Percentiles rank a stretch among this genome's conserved stretches.
phyloP scores from a whole-genome alignment of 2,888 invertebrate species.

The Tridacna crocea region DNA sequence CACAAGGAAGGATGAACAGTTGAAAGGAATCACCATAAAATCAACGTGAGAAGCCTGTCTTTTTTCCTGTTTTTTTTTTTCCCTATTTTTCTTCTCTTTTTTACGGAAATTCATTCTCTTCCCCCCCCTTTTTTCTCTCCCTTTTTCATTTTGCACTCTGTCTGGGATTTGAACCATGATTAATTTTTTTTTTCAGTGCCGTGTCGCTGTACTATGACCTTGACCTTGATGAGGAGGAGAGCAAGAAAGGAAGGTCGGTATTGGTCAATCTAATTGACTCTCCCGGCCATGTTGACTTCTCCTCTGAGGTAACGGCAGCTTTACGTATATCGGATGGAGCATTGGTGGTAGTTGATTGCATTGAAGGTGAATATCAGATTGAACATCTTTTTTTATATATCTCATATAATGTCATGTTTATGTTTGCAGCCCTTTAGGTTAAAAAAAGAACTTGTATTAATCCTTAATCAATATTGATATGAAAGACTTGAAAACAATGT shows the following conservation, averaged over 20 bases:
- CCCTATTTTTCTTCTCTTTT: background rate
- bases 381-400: too few species aligned
- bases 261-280: conserved; percentile 99
- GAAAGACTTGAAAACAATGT: too few species aligned
- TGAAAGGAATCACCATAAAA: conserved; percentile 99
- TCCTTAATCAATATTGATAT: too few species aligned
- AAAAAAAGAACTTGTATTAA: too few species aligned
- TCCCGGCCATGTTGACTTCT: conserved; percentile 99
- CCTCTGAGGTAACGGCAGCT: conserved; percentile 99
- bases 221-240: conserved; percentile 91
- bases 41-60: conserved; percentile 92
- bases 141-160: too few species aligned
- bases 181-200: conserved; percentile 88
- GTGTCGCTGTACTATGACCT: conserved; percentile 99
- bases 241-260: conserved; percentile 91
- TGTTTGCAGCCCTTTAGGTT: too few species aligned
- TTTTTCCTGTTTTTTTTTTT: too few species aligned
- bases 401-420: too few species aligned
- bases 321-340: conserved; percentile 99
- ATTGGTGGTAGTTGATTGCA: conserved; percentile 99
- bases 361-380: conserved; percentile 90
- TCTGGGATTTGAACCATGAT: background rate
- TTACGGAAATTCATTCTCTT: background rate
- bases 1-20: conserved; percentile 99
- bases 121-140: too few species aligned